Base-by-base conservation (phyloP, 2,113 vertebrate genomes). In the Elephantulus edwardii region DNA sequence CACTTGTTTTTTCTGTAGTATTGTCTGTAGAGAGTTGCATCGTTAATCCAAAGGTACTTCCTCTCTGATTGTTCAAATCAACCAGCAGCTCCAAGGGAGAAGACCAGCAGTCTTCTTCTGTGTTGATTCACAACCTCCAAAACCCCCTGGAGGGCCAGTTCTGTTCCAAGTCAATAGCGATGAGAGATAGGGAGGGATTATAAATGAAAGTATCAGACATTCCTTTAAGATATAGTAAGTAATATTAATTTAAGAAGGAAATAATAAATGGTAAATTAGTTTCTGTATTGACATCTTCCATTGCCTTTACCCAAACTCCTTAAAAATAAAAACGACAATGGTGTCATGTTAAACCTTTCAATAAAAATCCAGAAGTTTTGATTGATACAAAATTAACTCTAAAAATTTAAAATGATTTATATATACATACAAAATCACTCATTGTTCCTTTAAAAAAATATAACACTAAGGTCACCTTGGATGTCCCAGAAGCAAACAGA, bases 301-400 rank as follows among this genome's bases (percentile, higher is more conserved):
- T 42, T 48, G 20, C 3, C 40, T 60, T 93, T 82, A 50, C 62
- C 56, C 28, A 26, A 62, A 46, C 52, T 54, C 9, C 35, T 66
- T 68, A 48, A 30, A 83, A 74, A 46, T 79, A 48, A 56, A 82
- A 89, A 60, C 42, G 33, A 35, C 78, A 74, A 85, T 14, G 81
- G 26, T n/a, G 38, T 70, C 48, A 35, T 44, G 28, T 46, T 86
- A 79, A 72, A 72, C 35, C 33, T 52, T 75, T 89, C 30, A 33
- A 35, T 75, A 8, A 75, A 94, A 88, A n/a, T n/a, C 42, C 42
- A 79, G 54, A 78, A 35, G 30, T 28, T 72, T 66, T 22, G 50
- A 64, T 75, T 86, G 60, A 89, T 72, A 66, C 74, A 66, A 78
- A 87, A 82, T 22, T 54, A 87, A 91, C n/a, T 50, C 33, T 76